A percentile compares a stretch with the other conserved stretches of the same genome.
These are phyloP conservation scores for Brachionus asplanchnoidis DNA, from an alignment of 1,140 invertebrate genomes.

Conservation along the genomic window DNA sequence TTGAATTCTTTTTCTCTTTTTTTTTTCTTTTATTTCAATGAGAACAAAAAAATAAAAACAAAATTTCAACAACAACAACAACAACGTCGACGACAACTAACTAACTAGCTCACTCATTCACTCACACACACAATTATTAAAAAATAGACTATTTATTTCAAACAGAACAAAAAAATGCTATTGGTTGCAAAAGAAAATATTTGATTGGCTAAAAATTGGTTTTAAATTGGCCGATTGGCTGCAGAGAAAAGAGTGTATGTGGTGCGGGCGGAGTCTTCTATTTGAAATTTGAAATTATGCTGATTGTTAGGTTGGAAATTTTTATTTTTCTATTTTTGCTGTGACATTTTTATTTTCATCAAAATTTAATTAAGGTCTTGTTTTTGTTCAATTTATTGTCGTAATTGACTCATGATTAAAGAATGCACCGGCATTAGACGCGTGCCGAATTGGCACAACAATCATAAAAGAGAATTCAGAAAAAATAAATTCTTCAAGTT, in stretches of 20 bases:
- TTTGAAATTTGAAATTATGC: neutral
- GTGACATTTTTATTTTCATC: constrained; percentile 5
- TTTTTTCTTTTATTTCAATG: constrained; percentile 36
- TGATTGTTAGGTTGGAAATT: neutral
- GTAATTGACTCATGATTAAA: constrained; percentile 32
- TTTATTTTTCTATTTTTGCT: neutral
- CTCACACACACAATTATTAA: neutral
- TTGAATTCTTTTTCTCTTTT: constrained; percentile 21
- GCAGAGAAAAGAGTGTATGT: too few relatives aligned
- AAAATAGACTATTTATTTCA: neutral
- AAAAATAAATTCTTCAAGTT: neutral
- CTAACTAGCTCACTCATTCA: neutral
- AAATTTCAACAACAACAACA: constrained; percentile 37
- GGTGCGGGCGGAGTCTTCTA: neutral
- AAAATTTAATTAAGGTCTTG: constrained; percentile 30
- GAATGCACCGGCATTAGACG: neutral
- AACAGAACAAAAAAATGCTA: neutral
- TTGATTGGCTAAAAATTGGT: neutral
- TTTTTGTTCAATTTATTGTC: constrained; percentile 33
- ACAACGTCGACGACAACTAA: constrained; percentile 15
- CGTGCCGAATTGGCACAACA: neutral
- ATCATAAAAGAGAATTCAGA: neutral
- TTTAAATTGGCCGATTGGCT: neutral
- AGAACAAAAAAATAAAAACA: constrained; percentile 36
- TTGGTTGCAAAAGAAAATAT: neutral